These are phyloP conservation scores for Acrocephalus arundinaceus DNA, from an alignment of 2,113 vertebrate species.

Conservation along the genomic window DNA sequence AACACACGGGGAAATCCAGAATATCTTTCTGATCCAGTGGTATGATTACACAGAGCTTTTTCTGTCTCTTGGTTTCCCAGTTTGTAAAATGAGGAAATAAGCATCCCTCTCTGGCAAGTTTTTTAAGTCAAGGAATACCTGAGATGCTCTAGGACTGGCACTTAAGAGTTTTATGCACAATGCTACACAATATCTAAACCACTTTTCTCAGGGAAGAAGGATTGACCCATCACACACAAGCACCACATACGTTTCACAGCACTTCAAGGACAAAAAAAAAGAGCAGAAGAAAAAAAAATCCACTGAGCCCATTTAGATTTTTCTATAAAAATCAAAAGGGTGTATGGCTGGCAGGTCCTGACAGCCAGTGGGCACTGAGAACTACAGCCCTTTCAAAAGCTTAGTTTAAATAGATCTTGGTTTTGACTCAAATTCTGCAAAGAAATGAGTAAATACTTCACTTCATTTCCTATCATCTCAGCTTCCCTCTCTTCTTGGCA, in stretches of 20 bases:
- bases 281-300: background rate
- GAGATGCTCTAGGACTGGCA: background rate
- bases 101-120: background rate
- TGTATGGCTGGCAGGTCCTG: background rate
- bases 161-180: fast-evolving
- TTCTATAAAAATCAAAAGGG: background rate
- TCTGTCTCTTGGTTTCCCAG: background rate
- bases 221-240: background rate
- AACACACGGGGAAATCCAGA: background rate
- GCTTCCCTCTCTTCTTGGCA: conserved; percentile 36
- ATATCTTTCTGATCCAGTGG: background rate
- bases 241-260: background rate
- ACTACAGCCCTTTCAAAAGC: background rate
- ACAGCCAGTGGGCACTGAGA: background rate
- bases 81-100: background rate
- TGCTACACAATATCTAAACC: background rate
- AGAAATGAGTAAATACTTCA: conserved; percentile 29
- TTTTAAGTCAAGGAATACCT: background rate
- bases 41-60: background rate
- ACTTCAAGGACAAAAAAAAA: background rate
- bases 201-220: background rate
- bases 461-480: conserved; percentile 33
- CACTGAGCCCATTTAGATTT: background rate
- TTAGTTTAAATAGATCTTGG: conserved; percentile 6
- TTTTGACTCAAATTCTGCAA: background rate